Evolutionary conservation across 2,888 invertebrate species (phyloP), one percentile per base, ranked within the genome.

Genomic region (Xanthostigma xanthostigma): DNA sequence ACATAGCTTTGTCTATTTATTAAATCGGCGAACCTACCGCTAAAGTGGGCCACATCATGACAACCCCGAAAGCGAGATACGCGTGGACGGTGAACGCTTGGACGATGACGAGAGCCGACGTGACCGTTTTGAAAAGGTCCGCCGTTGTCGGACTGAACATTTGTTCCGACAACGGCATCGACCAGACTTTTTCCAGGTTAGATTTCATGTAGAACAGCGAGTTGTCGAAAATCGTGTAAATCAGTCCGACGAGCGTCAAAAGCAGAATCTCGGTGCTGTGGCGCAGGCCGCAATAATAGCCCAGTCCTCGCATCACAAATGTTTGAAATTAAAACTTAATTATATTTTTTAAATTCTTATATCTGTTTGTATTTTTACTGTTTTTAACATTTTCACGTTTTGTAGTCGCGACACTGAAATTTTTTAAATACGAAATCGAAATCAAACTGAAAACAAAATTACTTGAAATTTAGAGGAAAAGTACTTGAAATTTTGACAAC

Each of bases 161-260:
- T 49, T 68, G 66, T 2, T 55, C 57, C 2, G 74, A 71, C 68
- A 75, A 69, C 14, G 59, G 58, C 64, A 73, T 67, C 50, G 69
- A 66, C 75, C 75, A 75, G 51, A 76, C 69, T 70, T 73, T 70
- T 58, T 71, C 70, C 51, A 75, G 62, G 63, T 75, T 74, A 49
- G 70, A 65, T 55, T 71, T 71, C 44, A 76, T 67, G 63, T 71
- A 70, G 58, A 75, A 72, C 50, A 74, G 65, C 2, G 74, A 74
- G 10, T 72, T 71, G 56, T 76, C 75, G 53, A 74, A 72, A 46
- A 73, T 70, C 1, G 72, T 72, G 44, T 69, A 61, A 52, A 71
- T 54, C 34, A 75, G 66, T 36, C 75, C 75, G 43, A 73, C 54
- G n/a, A 74, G 53, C 4, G 72, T 70, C 67, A 74, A 69, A 48